These are phyloP conservation scores for Isaurus tuberculatus DNA, from an alignment of 92 coral and sea anemone species.

Conservation along the genomic window DNA sequence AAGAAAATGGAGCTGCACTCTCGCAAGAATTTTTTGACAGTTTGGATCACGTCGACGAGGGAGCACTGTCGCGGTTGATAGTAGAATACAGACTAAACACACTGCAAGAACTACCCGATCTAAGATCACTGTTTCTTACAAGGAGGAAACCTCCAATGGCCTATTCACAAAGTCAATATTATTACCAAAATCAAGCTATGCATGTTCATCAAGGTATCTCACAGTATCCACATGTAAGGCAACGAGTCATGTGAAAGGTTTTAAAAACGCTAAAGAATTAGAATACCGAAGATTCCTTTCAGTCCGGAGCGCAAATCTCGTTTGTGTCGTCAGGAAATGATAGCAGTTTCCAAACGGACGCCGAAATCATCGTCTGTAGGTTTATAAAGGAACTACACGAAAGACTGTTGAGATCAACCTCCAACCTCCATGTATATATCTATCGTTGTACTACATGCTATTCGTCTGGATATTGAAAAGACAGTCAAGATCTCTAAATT, in stretches of 20 bases:
- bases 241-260: slow-evolving; percentile 35
- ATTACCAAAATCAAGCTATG: slow-evolving; percentile 35
- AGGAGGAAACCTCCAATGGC: slow-evolving; percentile 68
- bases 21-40: slow-evolving; percentile 95
- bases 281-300: slow-evolving; percentile 37
- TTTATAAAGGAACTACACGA: slow-evolving; percentile 9
- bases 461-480: slow-evolving; percentile 24
- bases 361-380: slow-evolving; percentile 46
- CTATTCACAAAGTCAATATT: slow-evolving; percentile 41
- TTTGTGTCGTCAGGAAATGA: slow-evolving; percentile 46
- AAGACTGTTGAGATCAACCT: neutral
- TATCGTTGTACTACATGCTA: slow-evolving; percentile 28
- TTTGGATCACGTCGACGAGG: slow-evolving; percentile 93
- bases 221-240: slow-evolving; percentile 40
- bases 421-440: slow-evolving; percentile 22
- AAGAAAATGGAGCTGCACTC: slow-evolving; percentile 76
- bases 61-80: slow-evolving; percentile 82
- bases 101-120: slow-evolving; percentile 93
- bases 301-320: slow-evolving; percentile 29
- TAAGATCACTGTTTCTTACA: slow-evolving; percentile 76
- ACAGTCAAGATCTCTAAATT: slow-evolving; percentile 38
- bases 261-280: slow-evolving; percentile 16
- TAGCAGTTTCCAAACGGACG: slow-evolving; percentile 43
- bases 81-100: slow-evolving; percentile 84
- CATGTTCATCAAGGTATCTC: slow-evolving; percentile 35